These are phyloP conservation scores for rat (Rattus norvegicus) DNA, from an alignment of 2,113 vertebrate genomes.

Conservation along the genomic window GRCr8 NC_086027.1:22585001-22585500, in stretches of 20 bases:
- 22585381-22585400: constrained; percentile 48
- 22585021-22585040: background rate
- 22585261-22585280: constrained; percentile 52
- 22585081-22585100: background rate
- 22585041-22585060: background rate
- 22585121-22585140: background rate
- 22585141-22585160: background rate
- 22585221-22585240: constrained; percentile 48
- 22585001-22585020: background rate
- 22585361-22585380: constrained; percentile 71
- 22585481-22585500: background rate
- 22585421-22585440: constrained; percentile 36
- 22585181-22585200: background rate
- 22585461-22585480: background rate
- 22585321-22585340: constrained; percentile 36
- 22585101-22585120: background rate
- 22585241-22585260: constrained; percentile 48
- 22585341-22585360: constrained; percentile 19
- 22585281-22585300: constrained; percentile 37
- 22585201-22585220: constrained; percentile 33
- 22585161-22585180: background rate
- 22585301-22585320: constrained; percentile 21
- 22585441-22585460: constrained; percentile 51
- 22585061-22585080: background rate
- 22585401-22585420: constrained; percentile 65